phyloP scores from a whole-genome alignment of 2,888 invertebrate genomes.

The Brassicogethes aeneus region DNA sequence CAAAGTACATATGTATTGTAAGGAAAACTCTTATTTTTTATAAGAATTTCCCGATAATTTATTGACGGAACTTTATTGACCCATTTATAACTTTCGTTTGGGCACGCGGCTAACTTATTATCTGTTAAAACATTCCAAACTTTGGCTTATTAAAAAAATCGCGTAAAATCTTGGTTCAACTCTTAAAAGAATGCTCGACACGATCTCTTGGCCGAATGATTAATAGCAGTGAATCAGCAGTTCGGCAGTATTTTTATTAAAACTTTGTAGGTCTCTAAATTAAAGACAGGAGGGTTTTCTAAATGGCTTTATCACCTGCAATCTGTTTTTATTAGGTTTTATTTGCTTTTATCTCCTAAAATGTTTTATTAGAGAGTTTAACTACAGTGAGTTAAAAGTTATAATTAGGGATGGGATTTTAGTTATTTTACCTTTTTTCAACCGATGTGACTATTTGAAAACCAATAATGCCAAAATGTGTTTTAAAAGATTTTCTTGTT shows the following conservation, averaged over 20 bases:
- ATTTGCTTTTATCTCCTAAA: no score
- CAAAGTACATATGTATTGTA: no score
- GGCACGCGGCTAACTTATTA: neutral
- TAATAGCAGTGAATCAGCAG: conserved; percentile 30
- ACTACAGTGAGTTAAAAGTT: no score
- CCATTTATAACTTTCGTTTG: neutral
- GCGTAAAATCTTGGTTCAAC: neutral
- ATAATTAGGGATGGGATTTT: no score
- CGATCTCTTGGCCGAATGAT: conserved; percentile 15
- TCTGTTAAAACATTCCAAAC: neutral
- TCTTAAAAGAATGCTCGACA: neutral
- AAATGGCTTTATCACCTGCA: neutral
- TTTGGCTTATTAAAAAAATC: neutral
- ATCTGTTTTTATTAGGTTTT: no score
- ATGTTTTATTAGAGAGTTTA: no score
- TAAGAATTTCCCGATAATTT: no score
- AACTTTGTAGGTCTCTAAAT: neutral
- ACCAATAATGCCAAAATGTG: no score
- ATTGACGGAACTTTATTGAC: neutral
- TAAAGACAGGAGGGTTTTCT: neutral
- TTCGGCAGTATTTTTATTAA: conserved; percentile 26
- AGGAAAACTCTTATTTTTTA: no score
- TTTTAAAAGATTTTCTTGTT: no score
- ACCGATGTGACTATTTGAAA: no score
- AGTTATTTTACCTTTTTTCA: no score